Evolutionary conservation across 2,888 invertebrate genomes (phyloP), one percentile per base, ranked within the genome.

Genomic region (Theretra japonica): DNA sequence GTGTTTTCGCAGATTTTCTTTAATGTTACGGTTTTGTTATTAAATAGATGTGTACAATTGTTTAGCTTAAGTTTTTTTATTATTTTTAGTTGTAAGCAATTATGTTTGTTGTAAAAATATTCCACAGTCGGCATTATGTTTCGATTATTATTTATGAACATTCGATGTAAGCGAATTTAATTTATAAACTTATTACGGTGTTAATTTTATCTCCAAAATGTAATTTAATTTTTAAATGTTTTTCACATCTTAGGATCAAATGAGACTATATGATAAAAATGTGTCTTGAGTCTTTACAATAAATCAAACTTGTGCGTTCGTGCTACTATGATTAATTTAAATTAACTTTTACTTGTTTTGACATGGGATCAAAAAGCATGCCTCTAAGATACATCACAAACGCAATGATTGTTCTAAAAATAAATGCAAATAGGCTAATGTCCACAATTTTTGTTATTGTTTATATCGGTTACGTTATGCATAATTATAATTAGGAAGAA

Each of bases 21-120:
- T 23, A 25, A 1, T 58, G 3, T 25, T 17, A 17, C 11, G 3
- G 17, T 58, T 25, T 58, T 59, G 28, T 25, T 59, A 28, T 59
- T 5, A 28, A 28, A 59, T 59, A 25, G 15, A 4, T 19, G 3
- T 59, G 28, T 59, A 17, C 59, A 59, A 59, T 28, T 25, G 6
- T 19, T 17, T 30, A 59, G 17, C 28, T 30, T 11, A 48, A 23
- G 48, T 48, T 48, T 41, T 11, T 8, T 0, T 1, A 21, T 41
- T 41, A 30, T 28, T 30, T 60, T 33, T 65, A 48, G 65, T 23
- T 48, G 15, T 65, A 62, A 65, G 65, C 41, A 17, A 65, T 48
- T 5, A 41, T 65, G 48, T 48, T 41, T 65, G 65, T 48, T 62
- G 28, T 17, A 60, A 59, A 7, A 21, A 60, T 62, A 41, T 23